A percentile compares a stretch with the other conserved stretches of the same genome.
Conservation (phyloP, 2,113 vertebrate genomes). For the Plectropomus leopardus region DNA sequence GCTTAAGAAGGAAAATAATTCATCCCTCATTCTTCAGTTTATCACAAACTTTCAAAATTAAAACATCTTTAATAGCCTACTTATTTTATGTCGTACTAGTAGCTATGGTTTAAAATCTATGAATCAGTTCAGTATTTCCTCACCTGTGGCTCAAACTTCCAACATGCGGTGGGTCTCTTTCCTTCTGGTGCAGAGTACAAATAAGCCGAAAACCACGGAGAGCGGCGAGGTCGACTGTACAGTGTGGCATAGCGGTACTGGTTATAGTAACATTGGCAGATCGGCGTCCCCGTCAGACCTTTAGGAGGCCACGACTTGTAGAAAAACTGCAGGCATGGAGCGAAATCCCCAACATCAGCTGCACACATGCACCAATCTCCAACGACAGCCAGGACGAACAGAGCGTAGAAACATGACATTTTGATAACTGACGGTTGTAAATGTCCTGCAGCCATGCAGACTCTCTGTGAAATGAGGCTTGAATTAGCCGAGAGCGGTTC, state of each 20-base stretch:
- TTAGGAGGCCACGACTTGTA: conserved; percentile 75
- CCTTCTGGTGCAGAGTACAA: conserved; percentile 53
- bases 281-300: conserved; percentile 70
- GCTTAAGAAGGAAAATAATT: no score
- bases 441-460: background rate
- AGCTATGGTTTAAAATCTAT: background rate
- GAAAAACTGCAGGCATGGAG: conserved; percentile 72
- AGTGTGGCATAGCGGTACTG: conserved; percentile 75
- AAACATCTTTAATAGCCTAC: no score
- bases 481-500: background rate
- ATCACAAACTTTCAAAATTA: no score
- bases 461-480: background rate
- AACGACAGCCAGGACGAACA: background rate
- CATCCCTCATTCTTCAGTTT: no score
- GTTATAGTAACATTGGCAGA: conserved; percentile 79
- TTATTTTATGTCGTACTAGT: background rate
- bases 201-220: conserved; percentile 81
- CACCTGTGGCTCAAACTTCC: conserved; percentile 85
- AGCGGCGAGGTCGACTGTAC: conserved; percentile 75
- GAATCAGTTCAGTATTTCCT: background rate
- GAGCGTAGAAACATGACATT: conserved; percentile 2
- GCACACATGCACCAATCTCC: conserved; percentile 12
- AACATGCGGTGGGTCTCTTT: conserved; percentile 67
- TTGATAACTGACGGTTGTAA: background rate
- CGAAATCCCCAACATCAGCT: conserved; percentile 77